Base-by-base conservation (phyloP, 2,113 vertebrate genomes). In the Phalacrocorax pelagicus region DNA sequence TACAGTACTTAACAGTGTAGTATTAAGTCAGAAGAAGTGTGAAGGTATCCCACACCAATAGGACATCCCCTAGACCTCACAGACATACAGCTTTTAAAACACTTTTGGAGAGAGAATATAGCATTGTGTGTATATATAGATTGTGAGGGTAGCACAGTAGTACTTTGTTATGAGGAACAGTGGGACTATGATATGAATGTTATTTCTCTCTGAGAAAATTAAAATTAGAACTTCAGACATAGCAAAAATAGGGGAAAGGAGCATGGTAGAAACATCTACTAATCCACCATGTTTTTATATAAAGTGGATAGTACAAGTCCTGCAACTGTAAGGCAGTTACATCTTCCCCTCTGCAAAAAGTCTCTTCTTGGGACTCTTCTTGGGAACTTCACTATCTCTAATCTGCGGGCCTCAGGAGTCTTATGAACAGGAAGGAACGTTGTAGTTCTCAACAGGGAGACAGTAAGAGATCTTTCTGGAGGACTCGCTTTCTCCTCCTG, bases 271-370 rank as follows among this genome's bases (percentile, higher is more conserved):
- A 83, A 81, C 3, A 84, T 57, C 30, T 79, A 81, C 20, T n/a
- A n/a, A 81, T 42, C 22, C 63, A 67, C 16, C 3, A 34, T 0
- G 0, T 5, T 51, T 66, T 74, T 15, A n/a, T 5, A 42, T 1
- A 63, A 32, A 55, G 11, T 59, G 18, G 22, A 67, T 7, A 65
- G 23, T 3, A 65, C 0, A 0, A 67, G 63, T 79, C 9, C 21
- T 75, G 19, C 15, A 75, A 13, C 19, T 13, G 38, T 46, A 67
- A 88, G 61, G 20, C 10, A 57, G 74, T 26, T 46, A 32, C 6
- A 51, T 38, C 54, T 71, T 87, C 3, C 34, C 4, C 16, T 81
- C 38, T 67, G n/a, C 12, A 85, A 85, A 62, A 66, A 32, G 3
- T n/a, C 15, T 73, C 44, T 22, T 27, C 15, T 54, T 66, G 40